phyloP scores from a whole-genome alignment of 2,113 vertebrate genomes.

The Gulo gulo region DNA sequence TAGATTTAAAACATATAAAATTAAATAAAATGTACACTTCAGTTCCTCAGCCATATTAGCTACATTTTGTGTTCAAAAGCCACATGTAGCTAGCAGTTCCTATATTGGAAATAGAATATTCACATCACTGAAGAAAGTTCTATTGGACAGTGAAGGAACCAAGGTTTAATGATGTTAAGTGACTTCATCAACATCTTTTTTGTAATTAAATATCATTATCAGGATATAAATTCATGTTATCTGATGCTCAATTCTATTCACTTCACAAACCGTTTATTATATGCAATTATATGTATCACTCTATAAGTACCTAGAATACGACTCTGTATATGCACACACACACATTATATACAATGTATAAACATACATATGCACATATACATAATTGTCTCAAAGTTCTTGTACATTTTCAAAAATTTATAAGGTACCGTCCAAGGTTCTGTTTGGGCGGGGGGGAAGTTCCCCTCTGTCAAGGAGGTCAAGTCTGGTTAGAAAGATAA shows the following conservation, averaged over 20 bases:
- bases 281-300: background rate
- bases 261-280: background rate
- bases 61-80: background rate
- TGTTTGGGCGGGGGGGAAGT: background rate
- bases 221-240: background rate
- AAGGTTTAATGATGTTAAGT: background rate
- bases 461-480: background rate
- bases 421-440: background rate
- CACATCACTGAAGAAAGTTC: background rate
- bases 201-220: background rate
- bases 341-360: background rate
- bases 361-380: background rate
- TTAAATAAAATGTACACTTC: background rate
- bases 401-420: background rate
- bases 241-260: background rate
- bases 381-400: background rate
- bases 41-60: background rate
- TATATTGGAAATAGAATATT: accelerated
- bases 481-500: background rate
- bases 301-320: too few relatives aligned
- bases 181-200: background rate
- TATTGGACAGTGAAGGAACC: background rate
- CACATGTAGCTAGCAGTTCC: background rate
- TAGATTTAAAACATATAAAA: background rate
- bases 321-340: background rate